Evolutionary conservation across 2,888 invertebrate genomes (phyloP).

Genomic region (Campoletis raptor): DNA sequence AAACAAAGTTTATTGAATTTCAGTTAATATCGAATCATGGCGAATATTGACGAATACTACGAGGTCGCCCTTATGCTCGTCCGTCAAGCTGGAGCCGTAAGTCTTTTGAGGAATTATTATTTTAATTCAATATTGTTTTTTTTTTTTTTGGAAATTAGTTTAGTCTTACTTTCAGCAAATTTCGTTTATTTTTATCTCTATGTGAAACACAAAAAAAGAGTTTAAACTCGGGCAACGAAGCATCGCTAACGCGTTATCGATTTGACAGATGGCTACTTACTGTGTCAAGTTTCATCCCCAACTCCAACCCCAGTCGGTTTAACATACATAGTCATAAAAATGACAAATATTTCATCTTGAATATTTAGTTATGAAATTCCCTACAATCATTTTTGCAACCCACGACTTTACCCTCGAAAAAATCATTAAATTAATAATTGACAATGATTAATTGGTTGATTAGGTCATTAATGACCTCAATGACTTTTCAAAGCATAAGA

Average conservation of each 20-base stretch:
- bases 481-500: background rate
- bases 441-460: background rate
- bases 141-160: constrained; percentile 18
- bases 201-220: background rate
- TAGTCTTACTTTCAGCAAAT: constrained; percentile 16
- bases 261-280: background rate
- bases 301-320: background rate
- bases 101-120: constrained; percentile 68
- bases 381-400: background rate
- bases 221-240: background rate
- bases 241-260: background rate
- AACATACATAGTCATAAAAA: background rate
- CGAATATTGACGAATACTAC: constrained; percentile 88
- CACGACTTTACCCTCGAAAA: background rate
- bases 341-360: background rate
- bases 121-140: constrained; percentile 6
- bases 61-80: constrained; percentile 88
- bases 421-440: background rate
- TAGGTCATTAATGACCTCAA: background rate
- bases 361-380: background rate
- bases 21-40: constrained; percentile 64
- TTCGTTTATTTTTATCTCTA: background rate
- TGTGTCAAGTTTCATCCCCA: background rate
- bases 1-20: background rate
- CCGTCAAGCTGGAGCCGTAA: constrained; percentile 89